These are phyloP conservation scores for Drosophila subquinaria DNA, from an alignment of 2,888 invertebrate genomes.

Conservation along the genomic window DNA sequence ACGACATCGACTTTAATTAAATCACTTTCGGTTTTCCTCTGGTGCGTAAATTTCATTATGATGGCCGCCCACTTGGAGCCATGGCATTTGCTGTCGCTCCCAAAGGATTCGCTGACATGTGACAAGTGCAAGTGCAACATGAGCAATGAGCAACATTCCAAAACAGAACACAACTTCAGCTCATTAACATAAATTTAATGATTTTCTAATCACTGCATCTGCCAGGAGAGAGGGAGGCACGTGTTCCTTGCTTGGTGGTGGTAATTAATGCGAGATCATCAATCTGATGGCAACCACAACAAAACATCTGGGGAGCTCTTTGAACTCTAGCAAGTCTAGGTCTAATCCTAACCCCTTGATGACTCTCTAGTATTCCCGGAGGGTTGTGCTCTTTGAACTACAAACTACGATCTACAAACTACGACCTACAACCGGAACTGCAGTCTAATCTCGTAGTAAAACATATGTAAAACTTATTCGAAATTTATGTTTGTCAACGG, in stretches of 20 bases:
- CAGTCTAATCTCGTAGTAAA: slow-evolving; percentile 14
- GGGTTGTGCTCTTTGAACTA: slow-evolving; percentile 28
- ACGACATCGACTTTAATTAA: slow-evolving; percentile 61
- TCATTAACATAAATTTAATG: slow-evolving; percentile 84
- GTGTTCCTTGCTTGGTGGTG: slow-evolving; percentile 55
- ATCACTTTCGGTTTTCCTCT: slow-evolving; percentile 45
- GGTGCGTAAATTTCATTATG: slow-evolving; percentile 54
- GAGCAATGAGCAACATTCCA: slow-evolving; percentile 17
- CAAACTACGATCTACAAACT: slow-evolving; percentile 31
- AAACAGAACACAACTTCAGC: slow-evolving; percentile 32
- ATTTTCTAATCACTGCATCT: slow-evolving; percentile 81
- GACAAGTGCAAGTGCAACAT: slow-evolving; percentile 72
- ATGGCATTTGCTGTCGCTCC: background rate
- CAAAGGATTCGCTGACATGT: slow-evolving; percentile 71
- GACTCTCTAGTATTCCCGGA: slow-evolving; percentile 46
- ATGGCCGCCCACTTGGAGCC: slow-evolving; percentile 53
- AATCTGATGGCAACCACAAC: slow-evolving; percentile 48
- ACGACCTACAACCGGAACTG: slow-evolving; percentile 52
- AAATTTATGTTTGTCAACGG: slow-evolving; percentile 81
- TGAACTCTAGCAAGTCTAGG: slow-evolving; percentile 10
- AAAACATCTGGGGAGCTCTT: slow-evolving; percentile 56
- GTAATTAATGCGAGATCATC: slow-evolving; percentile 77
- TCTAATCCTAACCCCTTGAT: slow-evolving; percentile 19
- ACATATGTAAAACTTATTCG: slow-evolving; percentile 42
- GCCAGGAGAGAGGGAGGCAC: slow-evolving; percentile 58